Evolutionary conservation across 2,888 invertebrate species (phyloP).

Genomic region (Ormyrus pomaceus): DNA sequence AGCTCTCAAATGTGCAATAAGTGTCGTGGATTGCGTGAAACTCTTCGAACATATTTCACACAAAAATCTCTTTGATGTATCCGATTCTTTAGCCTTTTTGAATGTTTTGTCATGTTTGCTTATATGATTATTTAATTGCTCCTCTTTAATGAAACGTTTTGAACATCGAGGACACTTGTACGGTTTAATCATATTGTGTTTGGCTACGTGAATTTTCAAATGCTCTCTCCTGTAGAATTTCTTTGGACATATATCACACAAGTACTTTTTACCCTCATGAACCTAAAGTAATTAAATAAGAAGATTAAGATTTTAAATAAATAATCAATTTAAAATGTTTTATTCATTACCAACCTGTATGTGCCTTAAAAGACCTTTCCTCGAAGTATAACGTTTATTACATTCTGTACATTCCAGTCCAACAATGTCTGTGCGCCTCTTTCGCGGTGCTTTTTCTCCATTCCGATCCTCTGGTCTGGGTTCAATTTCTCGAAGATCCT

Average conservation of each 20-base stretch:
- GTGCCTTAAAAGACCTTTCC: slow-evolving; percentile 71
- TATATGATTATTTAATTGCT: slow-evolving; percentile 71
- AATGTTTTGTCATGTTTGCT: slow-evolving; percentile 71
- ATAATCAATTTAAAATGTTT: background rate
- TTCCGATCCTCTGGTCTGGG: slow-evolving; percentile 67
- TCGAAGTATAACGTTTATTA: slow-evolving; percentile 72
- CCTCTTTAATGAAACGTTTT: slow-evolving; percentile 74
- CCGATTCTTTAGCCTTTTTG: slow-evolving; percentile 71
- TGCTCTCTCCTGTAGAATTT: slow-evolving; percentile 73
- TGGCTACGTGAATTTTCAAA: slow-evolving; percentile 73
- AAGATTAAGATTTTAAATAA: too few species aligned
- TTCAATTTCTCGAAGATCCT: slow-evolving; percentile 71
- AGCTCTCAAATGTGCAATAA: slow-evolving; percentile 72
- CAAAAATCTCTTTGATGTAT: slow-evolving; percentile 71
- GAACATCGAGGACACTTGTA: slow-evolving; percentile 72
- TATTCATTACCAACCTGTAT: slow-evolving; percentile 62
- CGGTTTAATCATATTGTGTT: slow-evolving; percentile 74
- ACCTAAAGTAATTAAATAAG: slow-evolving; percentile 59
- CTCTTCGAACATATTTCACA: slow-evolving; percentile 74
- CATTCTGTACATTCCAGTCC: slow-evolving; percentile 73
- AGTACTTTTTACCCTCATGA: slow-evolving; percentile 73
- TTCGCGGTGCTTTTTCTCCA: slow-evolving; percentile 68
- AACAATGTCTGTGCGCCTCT: slow-evolving; percentile 72
- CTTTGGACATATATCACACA: slow-evolving; percentile 74
- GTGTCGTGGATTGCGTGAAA: slow-evolving; percentile 73